phyloP scores from a whole-genome alignment of 2,888 invertebrate species.

The Hypercompe scribonia region DNA sequence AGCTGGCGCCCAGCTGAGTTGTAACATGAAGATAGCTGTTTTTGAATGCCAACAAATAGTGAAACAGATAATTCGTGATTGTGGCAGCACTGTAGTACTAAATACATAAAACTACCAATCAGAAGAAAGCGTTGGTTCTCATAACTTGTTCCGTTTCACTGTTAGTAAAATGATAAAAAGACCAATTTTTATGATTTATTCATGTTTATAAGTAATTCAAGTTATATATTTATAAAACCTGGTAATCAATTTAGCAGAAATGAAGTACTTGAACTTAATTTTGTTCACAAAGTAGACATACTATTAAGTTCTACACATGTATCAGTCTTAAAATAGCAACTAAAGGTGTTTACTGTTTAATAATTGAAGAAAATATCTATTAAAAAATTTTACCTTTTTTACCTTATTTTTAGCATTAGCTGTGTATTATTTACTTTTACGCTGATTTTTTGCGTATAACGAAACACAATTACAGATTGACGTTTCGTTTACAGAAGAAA shows the following conservation, averaged over 20 bases:
- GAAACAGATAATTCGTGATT: constrained; percentile 42
- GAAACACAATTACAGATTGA: constrained; percentile 62
- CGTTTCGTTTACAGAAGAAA: constrained; percentile 81
- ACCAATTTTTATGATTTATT: not conserved
- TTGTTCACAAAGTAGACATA: not conserved
- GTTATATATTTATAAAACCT: not conserved
- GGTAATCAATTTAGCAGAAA: not conserved
- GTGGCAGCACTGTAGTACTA: constrained; percentile 56
- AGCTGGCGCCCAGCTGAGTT: constrained; percentile 85
- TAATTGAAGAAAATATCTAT: too few species aligned
- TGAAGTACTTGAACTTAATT: not conserved
- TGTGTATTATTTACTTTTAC: not conserved
- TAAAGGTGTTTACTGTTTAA: not conserved
- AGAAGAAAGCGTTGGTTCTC: constrained; percentile 55
- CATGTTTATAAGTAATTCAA: not conserved
- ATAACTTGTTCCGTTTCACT: constrained; percentile 57
- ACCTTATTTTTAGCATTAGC: not conserved
- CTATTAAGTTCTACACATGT: not conserved
- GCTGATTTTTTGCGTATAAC: constrained; percentile 54
- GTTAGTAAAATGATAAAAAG: not conserved
- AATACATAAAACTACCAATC: constrained; percentile 65
- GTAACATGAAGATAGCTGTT: constrained; percentile 65
- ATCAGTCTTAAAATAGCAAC: not conserved
- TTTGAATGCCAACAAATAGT: constrained; percentile 60
- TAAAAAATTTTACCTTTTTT: not conserved